These are phyloP conservation scores for Prietella phreatophila DNA, from an alignment of 2,113 vertebrate genomes.

Conservation along the genomic window DNA sequence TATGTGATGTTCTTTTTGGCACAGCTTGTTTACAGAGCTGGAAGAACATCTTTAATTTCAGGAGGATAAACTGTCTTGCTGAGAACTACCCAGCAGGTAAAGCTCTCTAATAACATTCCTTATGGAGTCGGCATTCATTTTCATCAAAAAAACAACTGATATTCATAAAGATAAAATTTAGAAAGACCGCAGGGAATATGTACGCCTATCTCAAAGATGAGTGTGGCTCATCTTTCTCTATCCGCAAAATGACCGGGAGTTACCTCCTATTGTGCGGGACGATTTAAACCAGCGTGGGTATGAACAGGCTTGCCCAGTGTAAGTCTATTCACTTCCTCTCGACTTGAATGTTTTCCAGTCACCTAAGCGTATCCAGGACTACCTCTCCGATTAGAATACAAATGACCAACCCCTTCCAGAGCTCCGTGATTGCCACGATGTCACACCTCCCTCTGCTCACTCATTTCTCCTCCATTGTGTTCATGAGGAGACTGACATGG, in stretches of 20 bases:
- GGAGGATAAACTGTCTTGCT: slow-evolving; percentile 26
- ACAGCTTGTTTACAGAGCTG: background rate
- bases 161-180: slow-evolving; percentile 27
- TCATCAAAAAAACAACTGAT: slow-evolving; percentile 1
- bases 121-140: slow-evolving; percentile 39
- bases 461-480: slow-evolving; percentile 56
- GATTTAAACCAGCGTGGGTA: slow-evolving; percentile 70
- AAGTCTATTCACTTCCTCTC: slow-evolving; percentile 74
- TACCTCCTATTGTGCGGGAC: slow-evolving; percentile 60
- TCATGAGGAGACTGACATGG: slow-evolving; percentile 77
- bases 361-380: slow-evolving; percentile 88
- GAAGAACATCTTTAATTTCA: slow-evolving; percentile 23
- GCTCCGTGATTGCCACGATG: slow-evolving; percentile 63
- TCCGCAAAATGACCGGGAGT: slow-evolving; percentile 61
- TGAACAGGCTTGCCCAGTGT: slow-evolving; percentile 69
- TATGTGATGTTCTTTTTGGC: background rate
- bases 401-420: slow-evolving; percentile 72
- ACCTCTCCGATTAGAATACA: slow-evolving; percentile 80
- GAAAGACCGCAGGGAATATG: slow-evolving; percentile 38
- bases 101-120: slow-evolving; percentile 26
- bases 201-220: slow-evolving; percentile 9
- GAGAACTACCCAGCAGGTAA: slow-evolving; percentile 19
- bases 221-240: slow-evolving; percentile 35
- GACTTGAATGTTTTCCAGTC: slow-evolving; percentile 81
- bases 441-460: slow-evolving; percentile 63